Percentiles rank a stretch among this genome's conserved stretches.
Conservation (phyloP, 2,797 vertebrate genomes). For the Vipera ursinii region DNA sequence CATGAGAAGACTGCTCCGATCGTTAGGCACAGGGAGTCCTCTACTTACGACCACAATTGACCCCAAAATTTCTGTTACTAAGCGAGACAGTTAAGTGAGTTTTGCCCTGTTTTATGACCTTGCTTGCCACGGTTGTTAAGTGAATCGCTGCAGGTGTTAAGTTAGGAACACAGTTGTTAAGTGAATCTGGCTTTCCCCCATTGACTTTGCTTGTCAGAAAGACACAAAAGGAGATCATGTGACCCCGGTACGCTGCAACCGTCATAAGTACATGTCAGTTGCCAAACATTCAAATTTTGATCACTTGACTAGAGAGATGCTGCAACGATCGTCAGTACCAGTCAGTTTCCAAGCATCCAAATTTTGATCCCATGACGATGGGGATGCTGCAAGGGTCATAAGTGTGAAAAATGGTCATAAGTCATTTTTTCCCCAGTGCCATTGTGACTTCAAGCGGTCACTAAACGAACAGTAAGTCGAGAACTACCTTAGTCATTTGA, state of each 20-base stretch:
- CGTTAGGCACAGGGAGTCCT: not conserved
- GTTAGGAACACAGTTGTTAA: not conserved
- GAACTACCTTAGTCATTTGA: not conserved
- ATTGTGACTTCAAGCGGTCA: too few species aligned
- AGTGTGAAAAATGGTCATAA: not conserved
- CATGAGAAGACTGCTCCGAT: not conserved
- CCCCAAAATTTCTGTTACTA: not conserved
- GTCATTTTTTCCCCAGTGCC: not conserved
- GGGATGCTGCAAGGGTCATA: not conserved
- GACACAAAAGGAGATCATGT: not conserved
- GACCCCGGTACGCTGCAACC: too few species aligned
- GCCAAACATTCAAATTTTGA: not conserved
- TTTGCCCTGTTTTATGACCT: not conserved
- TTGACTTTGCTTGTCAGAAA: not conserved
- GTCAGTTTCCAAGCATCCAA: not conserved
- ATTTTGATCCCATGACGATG: not conserved
- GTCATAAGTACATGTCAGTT: too few species aligned
- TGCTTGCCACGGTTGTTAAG: not conserved
- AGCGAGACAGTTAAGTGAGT: not conserved
- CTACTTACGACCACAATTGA: not conserved
- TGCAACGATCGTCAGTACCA: not conserved
- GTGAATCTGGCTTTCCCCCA: not conserved
- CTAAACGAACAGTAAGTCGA: not conserved
- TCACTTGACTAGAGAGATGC: not conserved
- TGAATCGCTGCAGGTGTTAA: not conserved